Evolutionary conservation across 1,140 invertebrate genomes (phyloP).

Genomic region (Ctenoplectra terminalis): DNA sequence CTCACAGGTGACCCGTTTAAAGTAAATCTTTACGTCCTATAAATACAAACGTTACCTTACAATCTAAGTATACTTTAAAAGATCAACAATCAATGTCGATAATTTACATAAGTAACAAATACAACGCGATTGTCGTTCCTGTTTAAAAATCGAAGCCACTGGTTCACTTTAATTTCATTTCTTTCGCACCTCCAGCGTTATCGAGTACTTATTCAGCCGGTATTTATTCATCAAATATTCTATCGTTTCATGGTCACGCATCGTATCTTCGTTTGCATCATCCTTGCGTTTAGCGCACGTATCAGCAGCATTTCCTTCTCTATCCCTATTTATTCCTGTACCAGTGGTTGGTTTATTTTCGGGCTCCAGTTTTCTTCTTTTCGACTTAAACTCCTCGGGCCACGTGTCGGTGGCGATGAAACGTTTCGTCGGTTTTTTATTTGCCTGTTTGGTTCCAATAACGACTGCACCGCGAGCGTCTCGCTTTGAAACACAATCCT

Average conservation of each 20-base stretch:
- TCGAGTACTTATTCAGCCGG: not conserved
- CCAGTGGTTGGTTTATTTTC: conserved; percentile 1
- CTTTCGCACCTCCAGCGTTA: not conserved
- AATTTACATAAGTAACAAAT: not conserved
- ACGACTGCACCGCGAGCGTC: not conserved
- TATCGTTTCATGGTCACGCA: no score
- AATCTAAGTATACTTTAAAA: no score
- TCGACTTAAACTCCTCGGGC: not conserved
- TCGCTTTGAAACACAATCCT: not conserved
- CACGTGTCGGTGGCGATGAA: not conserved
- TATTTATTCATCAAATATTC: conserved; percentile 26
- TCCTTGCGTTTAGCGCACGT: not conserved
- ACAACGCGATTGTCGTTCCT: not conserved
- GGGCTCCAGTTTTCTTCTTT: not conserved
- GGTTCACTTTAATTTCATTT: not conserved
- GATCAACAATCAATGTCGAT: not conserved
- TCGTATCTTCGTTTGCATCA: not conserved
- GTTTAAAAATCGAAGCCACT: not conserved
- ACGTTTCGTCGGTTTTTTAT: not conserved
- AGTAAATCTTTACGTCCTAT: not conserved
- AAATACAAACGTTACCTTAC: no score
- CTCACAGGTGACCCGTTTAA: not conserved
- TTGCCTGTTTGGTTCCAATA: not conserved
- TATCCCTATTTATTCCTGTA: not conserved
- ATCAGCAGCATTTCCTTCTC: not conserved